These are phyloP conservation scores for Mellivora capensis DNA, from an alignment of 2,113 vertebrate genomes.

Conservation along the genomic window DNA sequence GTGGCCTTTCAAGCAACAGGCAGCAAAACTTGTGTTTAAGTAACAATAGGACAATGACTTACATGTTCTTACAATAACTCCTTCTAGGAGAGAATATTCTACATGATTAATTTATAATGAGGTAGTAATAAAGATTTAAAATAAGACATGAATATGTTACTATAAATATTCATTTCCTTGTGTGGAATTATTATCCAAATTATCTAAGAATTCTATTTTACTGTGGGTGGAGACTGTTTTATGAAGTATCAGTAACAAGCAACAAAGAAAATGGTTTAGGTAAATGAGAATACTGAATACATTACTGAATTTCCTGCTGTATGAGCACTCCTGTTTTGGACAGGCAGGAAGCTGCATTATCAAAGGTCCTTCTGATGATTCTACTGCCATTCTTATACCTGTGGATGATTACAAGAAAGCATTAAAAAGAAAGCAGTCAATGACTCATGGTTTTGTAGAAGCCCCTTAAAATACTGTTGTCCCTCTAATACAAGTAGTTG, in stretches of 20 bases:
- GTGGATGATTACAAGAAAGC: not conserved
- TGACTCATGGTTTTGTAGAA: constrained; percentile 2
- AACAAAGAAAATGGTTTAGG: not conserved
- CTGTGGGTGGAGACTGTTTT: not conserved
- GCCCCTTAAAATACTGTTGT: not conserved
- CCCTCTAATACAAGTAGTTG: not conserved
- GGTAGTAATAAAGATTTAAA: not conserved
- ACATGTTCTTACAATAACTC: not conserved
- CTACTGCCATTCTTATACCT: not conserved
- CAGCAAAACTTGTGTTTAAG: not conserved
- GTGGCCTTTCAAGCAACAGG: not conserved
- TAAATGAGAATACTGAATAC: not conserved
- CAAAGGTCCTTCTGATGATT: not conserved
- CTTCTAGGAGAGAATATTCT: not conserved
- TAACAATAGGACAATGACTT: not conserved
- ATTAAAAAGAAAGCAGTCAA: not conserved
- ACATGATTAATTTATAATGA: not conserved
- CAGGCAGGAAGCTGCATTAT: not conserved
- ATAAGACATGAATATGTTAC: not conserved
- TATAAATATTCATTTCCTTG: constrained; percentile 9
- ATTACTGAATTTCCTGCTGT: not conserved
- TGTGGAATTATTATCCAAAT: constrained; percentile 16
- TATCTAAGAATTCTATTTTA: constrained; percentile 20
- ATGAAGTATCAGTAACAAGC: not conserved
- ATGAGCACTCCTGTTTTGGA: not conserved